Conservation (phyloP, 2,113 vertebrate species). For the Cephalopterus ornatus region DNA sequence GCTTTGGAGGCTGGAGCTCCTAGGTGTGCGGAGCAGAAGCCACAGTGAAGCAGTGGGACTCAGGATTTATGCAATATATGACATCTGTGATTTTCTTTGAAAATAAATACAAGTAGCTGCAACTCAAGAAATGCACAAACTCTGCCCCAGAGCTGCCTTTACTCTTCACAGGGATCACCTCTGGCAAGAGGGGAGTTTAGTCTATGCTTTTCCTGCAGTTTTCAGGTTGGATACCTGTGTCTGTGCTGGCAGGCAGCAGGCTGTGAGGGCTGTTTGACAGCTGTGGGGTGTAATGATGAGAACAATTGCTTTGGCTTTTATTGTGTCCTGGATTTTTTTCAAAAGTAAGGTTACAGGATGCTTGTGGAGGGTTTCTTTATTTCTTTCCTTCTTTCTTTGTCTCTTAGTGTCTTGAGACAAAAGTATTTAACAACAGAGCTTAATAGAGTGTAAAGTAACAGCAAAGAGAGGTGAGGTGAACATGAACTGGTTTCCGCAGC, state of each 20-base stretch:
- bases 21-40: background rate
- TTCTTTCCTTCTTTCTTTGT: background rate
- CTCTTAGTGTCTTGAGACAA: background rate
- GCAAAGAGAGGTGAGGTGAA: constrained; percentile 21
- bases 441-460: constrained; percentile 7
- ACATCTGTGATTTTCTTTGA: background rate
- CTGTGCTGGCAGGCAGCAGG: background rate
- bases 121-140: background rate
- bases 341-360: background rate
- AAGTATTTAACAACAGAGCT: constrained; percentile 13
- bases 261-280: background rate
- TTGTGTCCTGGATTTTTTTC: background rate
- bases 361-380: background rate
- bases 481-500: constrained; percentile 26
- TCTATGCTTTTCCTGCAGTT: background rate
- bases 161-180: background rate
- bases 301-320: background rate
- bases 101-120: background rate
- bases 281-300: background rate
- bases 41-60: background rate
- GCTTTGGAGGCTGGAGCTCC: background rate
- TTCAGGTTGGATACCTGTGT: background rate
- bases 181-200: background rate
- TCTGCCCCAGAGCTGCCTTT: background rate
- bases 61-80: background rate